Evolutionary conservation across 2,888 invertebrate genomes (phyloP).

Genomic region (Hyalella azteca): DNA sequence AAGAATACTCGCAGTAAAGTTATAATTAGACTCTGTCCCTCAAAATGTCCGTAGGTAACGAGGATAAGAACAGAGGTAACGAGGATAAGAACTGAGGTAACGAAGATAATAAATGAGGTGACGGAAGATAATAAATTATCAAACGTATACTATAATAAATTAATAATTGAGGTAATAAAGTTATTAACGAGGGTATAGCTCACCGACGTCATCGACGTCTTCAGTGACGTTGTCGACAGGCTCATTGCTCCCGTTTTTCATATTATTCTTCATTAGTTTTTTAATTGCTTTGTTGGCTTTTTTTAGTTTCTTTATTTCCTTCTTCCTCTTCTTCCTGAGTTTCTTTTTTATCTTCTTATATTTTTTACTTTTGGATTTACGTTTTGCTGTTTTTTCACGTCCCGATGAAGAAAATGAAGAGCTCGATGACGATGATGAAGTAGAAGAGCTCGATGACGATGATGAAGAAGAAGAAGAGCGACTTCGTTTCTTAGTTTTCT

Average conservation of each 20-base stretch:
- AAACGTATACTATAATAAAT: no score
- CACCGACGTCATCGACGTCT: neutral
- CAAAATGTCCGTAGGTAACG: no score
- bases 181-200: no score
- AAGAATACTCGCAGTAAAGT: no score
- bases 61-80: no score
- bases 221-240: neutral
- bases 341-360: constrained; percentile 53
- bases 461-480: constrained; percentile 49
- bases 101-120: no score
- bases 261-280: constrained; percentile 64
- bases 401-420: constrained; percentile 41
- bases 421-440: constrained; percentile 47
- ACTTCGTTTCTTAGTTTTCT: constrained; percentile 35
- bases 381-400: constrained; percentile 51
- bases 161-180: no score
- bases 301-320: constrained; percentile 46
- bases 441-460: constrained; percentile 52
- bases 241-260: constrained; percentile 57
- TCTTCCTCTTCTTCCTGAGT: constrained; percentile 61
- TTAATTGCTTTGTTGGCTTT: constrained; percentile 40
- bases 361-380: constrained; percentile 59
- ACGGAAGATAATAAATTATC: no score
- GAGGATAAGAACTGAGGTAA: no score
- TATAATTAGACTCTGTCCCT: no score